phyloP scores from a whole-genome alignment of 2,888 invertebrate species.

The Atrina japonica region DNA sequence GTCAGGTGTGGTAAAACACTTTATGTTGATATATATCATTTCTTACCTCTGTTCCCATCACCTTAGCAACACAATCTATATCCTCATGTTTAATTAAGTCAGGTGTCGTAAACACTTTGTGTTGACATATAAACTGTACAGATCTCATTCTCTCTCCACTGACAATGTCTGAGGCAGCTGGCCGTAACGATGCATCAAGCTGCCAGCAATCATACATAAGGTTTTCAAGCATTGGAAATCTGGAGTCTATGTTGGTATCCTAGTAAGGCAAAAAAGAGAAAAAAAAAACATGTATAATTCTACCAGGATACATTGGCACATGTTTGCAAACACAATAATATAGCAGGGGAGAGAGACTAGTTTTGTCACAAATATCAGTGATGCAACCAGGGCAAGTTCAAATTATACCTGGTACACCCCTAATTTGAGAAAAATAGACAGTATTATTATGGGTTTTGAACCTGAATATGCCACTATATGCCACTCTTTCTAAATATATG shows the following conservation, averaged over 20 bases:
- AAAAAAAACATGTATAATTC: neutral
- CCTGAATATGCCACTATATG: no score
- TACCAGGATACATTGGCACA: no score
- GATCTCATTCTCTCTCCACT: constrained; percentile 52
- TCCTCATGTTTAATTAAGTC: constrained; percentile 23
- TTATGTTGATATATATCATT: neutral
- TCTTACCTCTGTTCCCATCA: constrained; percentile 7
- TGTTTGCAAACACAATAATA: no score
- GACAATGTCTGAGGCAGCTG: constrained; percentile 59
- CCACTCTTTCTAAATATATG: no score
- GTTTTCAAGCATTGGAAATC: constrained; percentile 66
- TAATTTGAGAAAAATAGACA: no score
- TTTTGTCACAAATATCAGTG: neutral
- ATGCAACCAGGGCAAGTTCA: no score
- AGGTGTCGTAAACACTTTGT: constrained; percentile 44
- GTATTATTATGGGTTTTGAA: no score
- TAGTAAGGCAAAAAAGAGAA: no score
- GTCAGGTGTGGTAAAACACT: no score
- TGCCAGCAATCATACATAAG: constrained; percentile 71
- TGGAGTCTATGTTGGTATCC: constrained; percentile 63
- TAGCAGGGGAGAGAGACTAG: neutral
- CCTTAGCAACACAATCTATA: constrained; percentile 23
- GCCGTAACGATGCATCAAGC: constrained; percentile 55
- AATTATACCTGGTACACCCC: no score
- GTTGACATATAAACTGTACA: constrained; percentile 61